phyloP scores from a whole-genome alignment of 2,888 invertebrate genomes.

The Spisula subtruncata region DNA sequence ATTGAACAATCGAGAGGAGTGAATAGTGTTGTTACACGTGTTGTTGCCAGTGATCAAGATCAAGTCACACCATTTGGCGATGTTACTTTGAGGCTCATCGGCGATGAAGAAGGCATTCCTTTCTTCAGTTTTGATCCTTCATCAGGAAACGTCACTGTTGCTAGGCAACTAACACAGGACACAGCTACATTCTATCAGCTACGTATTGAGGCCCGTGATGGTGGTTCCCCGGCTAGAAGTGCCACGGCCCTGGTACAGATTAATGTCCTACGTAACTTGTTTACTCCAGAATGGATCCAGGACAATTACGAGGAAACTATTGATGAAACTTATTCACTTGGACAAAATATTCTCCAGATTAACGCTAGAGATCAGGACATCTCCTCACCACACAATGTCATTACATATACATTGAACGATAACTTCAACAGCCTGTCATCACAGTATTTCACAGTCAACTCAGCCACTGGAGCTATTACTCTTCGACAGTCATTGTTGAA shows the following conservation, averaged over 20 bases:
- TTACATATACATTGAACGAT: conserved; percentile 64
- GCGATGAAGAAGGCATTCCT: conserved; percentile 76
- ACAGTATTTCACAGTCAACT: conserved; percentile 76
- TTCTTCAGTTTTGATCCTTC: conserved; percentile 79
- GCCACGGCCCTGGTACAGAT: conserved; percentile 77
- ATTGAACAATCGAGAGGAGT: conserved; percentile 63
- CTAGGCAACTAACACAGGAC: conserved; percentile 75
- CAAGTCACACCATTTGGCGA: conserved; percentile 74
- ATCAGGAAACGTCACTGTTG: conserved; percentile 78
- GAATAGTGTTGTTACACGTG: conserved; percentile 63
- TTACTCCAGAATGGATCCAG: conserved; percentile 73
- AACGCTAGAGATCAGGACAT: conserved; percentile 76
- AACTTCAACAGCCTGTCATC: conserved; percentile 55
- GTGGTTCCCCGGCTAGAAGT: conserved; percentile 79
- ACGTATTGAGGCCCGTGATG: conserved; percentile 82
- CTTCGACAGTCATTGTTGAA: conserved; percentile 77
- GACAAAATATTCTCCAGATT: conserved; percentile 69
- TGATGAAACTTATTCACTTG: conserved; percentile 74
- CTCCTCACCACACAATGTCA: conserved; percentile 63
- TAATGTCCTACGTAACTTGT: conserved; percentile 76
- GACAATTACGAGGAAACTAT: conserved; percentile 69
- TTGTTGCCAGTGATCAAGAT: conserved; percentile 68
- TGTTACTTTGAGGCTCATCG: conserved; percentile 73
- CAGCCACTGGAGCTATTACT: conserved; percentile 74
- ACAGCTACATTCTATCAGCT: conserved; percentile 78